Conservation (phyloP, 2,797 vertebrate genomes). For the Eulemur coronatus region DNA sequence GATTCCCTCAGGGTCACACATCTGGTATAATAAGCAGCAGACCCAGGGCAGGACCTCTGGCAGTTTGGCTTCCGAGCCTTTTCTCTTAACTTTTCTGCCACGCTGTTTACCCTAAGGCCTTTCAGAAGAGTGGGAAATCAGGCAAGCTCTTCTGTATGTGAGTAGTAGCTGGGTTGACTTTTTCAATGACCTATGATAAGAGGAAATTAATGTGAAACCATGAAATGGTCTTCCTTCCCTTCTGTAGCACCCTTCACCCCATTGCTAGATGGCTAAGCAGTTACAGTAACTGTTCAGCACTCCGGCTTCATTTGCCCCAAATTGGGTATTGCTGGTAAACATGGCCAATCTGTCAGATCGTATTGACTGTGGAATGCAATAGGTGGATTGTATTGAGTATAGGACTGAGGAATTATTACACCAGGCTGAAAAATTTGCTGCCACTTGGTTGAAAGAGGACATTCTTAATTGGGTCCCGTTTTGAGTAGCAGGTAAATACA, state of each 20-base stretch:
- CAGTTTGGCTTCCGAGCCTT: neutral
- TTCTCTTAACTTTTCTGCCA: neutral
- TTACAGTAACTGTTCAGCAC: neutral
- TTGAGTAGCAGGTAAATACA: neutral
- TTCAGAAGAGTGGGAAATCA: neutral
- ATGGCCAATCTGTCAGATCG: neutral
- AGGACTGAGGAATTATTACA: neutral
- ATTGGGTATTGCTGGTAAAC: neutral
- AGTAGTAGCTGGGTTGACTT: neutral
- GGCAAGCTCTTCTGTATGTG: neutral
- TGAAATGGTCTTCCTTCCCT: neutral
- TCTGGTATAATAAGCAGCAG: neutral
- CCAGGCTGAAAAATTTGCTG: neutral
- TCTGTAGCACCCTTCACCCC: neutral
- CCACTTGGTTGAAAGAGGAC: neutral
- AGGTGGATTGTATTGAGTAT: neutral
- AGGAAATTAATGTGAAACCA: neutral
- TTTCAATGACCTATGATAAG: neutral
- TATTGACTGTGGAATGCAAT: neutral
- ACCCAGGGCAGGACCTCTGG: neutral
- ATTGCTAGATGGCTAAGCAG: neutral
- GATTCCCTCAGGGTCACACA: neutral
- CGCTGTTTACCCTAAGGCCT: neutral
- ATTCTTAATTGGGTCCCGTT: neutral
- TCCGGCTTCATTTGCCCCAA: neutral